These are phyloP conservation scores for Hybognathus amarus DNA, from an alignment of 2,797 vertebrate genomes.

Conservation along the genomic window DNA sequence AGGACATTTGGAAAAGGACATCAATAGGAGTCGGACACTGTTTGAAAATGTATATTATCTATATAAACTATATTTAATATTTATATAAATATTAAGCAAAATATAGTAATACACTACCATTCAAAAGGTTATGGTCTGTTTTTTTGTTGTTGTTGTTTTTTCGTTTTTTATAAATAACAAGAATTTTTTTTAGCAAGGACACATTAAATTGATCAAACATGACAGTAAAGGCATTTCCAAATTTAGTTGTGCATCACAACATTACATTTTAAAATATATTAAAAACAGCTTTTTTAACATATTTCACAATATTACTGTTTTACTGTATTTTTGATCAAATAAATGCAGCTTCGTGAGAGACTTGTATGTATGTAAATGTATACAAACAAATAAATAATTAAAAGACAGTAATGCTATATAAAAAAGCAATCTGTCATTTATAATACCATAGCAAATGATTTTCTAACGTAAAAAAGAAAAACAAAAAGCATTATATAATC, in stretches of 20 bases:
- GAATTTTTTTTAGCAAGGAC: neutral
- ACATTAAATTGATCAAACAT: neutral
- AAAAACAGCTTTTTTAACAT: neutral
- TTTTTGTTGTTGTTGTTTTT: too few relatives aligned
- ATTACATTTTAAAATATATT: neutral
- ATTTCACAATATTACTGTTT: neutral
- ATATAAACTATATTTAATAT: neutral
- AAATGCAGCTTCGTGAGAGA: neutral
- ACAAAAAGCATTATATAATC: slow-evolving; percentile 32
- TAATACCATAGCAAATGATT: slow-evolving; percentile 21
- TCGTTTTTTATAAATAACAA: too few relatives aligned
- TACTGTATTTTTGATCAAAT: neutral
- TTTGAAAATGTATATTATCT: neutral
- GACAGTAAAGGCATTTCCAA: neutral
- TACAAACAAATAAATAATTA: neutral
- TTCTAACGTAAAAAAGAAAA: slow-evolving; percentile 14
- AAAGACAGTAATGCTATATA: neutral
- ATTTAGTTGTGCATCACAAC: neutral
- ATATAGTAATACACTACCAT: too few relatives aligned
- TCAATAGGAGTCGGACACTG: neutral
- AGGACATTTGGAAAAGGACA: neutral
- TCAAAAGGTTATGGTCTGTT: too few relatives aligned
- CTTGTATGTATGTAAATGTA: neutral
- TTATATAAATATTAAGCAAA: neutral
- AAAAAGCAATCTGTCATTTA: neutral